Evolutionary conservation across 2,113 vertebrate genomes (phyloP), one percentile per base, ranked within the genome.

Genomic region (Anseranas semipalmata): DNA sequence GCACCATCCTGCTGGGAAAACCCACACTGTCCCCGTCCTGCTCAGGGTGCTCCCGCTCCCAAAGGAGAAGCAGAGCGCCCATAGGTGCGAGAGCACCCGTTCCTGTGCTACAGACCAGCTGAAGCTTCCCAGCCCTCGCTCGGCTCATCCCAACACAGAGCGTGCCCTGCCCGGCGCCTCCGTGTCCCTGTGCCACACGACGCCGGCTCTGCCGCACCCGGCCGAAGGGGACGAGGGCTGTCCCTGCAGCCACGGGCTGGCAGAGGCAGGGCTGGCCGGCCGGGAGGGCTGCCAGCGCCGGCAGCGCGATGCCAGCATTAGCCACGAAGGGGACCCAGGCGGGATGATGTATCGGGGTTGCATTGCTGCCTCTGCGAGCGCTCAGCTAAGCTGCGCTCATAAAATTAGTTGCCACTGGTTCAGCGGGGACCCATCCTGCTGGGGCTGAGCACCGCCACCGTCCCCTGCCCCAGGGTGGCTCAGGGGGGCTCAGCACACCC

Each of bases 11-110:
- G 33, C 12, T 0, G 0, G 45, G 60, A 70, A 62, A 72, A 28
- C 43, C 37, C 2, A 0, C 3, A 4, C 17, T 2, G 1, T 45
- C 48, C 59, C 37, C 0, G 0, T 85, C 66, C 82, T 0, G 0
- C 66, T 63, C 30, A 17, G 81, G 2, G 0, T 65, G 62, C 32
- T 30, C 19, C 8, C 18, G 12, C 73, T 74, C 87, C 56, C 12
- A 0, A 63, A 87, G 78, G 74, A 91, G 78, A 85, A 85, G 60
- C 52, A 33, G 52, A 68, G 39, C 27, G 60, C 62, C 48, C 66
- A 16, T 11, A 48, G 78, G 87, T 41, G 62, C 18, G 37, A 17
- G 27, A 65, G 62, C 53, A 78, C 30, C 39, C 4, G n/a, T 77
- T 30, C 33, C 46, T 4, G 2, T 7, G 9, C 37, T 20, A 2